Evolutionary conservation across 2,797 vertebrate genomes (phyloP).

Genomic region (Petrocephalus schoutedeni): DNA sequence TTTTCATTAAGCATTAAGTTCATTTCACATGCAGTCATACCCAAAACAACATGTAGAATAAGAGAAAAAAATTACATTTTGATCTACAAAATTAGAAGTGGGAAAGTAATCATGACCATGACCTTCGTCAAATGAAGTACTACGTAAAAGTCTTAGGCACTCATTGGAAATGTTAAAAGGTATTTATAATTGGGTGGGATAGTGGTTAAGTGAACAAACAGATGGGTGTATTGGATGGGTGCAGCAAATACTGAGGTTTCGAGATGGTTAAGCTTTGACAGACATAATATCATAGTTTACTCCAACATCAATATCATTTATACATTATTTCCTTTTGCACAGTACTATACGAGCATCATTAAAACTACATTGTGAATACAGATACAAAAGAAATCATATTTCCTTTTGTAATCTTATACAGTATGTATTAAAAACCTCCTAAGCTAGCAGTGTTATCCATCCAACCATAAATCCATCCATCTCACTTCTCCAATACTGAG

Average conservation of each 20-base stretch:
- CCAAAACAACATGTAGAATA: background rate
- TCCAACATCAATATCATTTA: background rate
- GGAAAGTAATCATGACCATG: background rate
- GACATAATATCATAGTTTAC: background rate
- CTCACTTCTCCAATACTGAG: background rate
- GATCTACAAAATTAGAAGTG: background rate
- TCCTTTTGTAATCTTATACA: background rate
- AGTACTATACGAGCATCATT: background rate
- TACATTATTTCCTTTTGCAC: background rate
- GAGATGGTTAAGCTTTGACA: background rate
- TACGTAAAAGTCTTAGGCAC: background rate
- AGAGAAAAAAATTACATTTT: background rate
- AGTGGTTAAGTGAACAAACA: background rate
- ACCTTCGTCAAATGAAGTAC: background rate
- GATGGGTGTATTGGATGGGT: background rate
- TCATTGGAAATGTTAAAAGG: background rate
- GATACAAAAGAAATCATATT: background rate
- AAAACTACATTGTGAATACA: background rate
- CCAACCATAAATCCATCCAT: background rate
- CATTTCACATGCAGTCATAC: background rate
- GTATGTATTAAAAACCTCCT: background rate
- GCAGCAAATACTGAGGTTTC: background rate
- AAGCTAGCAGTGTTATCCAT: background rate
- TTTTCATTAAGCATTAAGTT: conserved; percentile 4
- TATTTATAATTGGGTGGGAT: background rate